These are phyloP conservation scores for Halictus rubicundus DNA, from an alignment of 1,140 invertebrate genomes.

Conservation along the genomic window DNA sequence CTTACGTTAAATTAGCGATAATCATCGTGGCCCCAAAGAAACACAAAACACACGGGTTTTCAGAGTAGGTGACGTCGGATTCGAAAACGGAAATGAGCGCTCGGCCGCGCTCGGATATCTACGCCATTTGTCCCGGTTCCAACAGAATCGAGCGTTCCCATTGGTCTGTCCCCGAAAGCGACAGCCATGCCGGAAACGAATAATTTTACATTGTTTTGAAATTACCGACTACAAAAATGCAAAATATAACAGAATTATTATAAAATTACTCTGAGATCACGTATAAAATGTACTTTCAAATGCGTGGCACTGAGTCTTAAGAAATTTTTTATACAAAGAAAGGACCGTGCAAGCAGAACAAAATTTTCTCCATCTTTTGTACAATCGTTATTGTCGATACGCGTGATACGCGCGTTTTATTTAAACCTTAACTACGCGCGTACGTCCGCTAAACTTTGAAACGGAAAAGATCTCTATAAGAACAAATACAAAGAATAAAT, in stretches of 20 bases:
- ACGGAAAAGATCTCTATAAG: not conserved
- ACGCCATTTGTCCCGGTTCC: slow-evolving; percentile 35
- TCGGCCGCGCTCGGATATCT: slow-evolving; percentile 55
- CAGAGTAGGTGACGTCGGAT: slow-evolving; percentile 75
- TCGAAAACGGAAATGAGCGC: slow-evolving; percentile 74
- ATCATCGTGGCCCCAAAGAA: slow-evolving; percentile 77
- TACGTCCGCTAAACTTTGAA: not conserved
- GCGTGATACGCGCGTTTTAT: not conserved
- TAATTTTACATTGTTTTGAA: slow-evolving; percentile 42
- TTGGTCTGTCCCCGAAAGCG: slow-evolving; percentile 1
- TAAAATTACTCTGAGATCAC: not conserved
- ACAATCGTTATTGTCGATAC: not conserved
- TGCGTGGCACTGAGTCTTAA: not conserved
- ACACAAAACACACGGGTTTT: slow-evolving; percentile 77
- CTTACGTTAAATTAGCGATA: slow-evolving; percentile 77
- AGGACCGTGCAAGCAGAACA: not conserved
- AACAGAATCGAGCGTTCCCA: not conserved
- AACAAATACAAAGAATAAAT: not conserved
- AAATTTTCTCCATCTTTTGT: not conserved
- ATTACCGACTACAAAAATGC: not conserved
- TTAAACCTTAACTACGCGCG: not conserved
- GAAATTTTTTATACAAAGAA: not conserved
- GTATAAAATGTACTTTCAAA: too few species aligned
- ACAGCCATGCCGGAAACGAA: slow-evolving; percentile 31
- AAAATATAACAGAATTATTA: not conserved